A percentile compares a stretch with the other conserved stretches of the same genome.
Conservation (phyloP, 2,113 vertebrate genomes). For the Limanda limanda region DNA sequence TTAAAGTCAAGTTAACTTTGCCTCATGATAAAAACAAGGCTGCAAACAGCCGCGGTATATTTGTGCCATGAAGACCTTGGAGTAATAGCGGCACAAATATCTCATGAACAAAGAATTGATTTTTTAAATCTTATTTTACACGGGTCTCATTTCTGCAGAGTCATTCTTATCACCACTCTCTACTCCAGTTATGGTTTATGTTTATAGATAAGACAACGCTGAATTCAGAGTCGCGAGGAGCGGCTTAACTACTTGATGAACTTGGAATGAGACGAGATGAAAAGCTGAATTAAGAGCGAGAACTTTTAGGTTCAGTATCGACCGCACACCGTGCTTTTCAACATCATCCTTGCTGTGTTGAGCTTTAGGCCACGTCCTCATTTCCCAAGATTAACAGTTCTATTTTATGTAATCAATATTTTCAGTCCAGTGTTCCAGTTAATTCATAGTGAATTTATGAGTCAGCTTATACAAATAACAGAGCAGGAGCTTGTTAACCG, state of each 20-base stretch:
- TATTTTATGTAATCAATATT: not conserved
- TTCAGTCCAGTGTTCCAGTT: not conserved
- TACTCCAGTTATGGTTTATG: not conserved
- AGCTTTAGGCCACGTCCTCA: not conserved
- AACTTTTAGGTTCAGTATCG: too few relatives aligned
- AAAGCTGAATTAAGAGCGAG: not conserved
- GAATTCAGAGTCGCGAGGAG: not conserved
- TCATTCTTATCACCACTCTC: not conserved
- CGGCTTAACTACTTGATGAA: too few relatives aligned
- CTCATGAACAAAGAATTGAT: not conserved
- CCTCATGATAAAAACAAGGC: not conserved
- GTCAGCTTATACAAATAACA: not conserved
- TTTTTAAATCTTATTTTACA: not conserved
- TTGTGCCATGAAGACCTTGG: not conserved
- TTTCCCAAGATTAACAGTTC: too few relatives aligned
- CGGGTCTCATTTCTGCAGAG: not conserved
- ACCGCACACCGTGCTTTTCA: too few relatives aligned
- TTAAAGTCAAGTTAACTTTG: constrained; percentile 9
- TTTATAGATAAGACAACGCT: constrained; percentile 1
- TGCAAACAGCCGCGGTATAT: not conserved
- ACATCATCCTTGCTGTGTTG: too few relatives aligned
- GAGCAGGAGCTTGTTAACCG: not conserved
- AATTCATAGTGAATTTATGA: not conserved
- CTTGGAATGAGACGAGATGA: too few relatives aligned
- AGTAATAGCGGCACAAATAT: not conserved